phyloP scores from a whole-genome alignment of 2,888 invertebrate genomes.

The Hirtodrosophila histrioides region DNA sequence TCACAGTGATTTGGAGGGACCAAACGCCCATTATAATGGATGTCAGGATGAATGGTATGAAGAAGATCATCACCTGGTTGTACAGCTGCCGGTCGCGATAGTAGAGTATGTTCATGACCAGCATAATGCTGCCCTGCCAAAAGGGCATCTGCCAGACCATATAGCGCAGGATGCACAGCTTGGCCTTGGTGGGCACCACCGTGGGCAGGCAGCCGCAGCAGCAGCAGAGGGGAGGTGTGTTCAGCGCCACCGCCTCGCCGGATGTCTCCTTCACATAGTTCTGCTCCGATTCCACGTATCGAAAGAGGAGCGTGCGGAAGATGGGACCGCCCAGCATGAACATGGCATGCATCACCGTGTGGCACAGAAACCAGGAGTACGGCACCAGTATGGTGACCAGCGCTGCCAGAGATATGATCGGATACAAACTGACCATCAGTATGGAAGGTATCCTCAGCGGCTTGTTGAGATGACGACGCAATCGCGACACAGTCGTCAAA shows the following conservation, averaged over 20 bases:
- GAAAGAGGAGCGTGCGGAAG: conserved; percentile 82
- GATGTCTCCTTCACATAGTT: conserved; percentile 84
- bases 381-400: conserved; percentile 81
- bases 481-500: conserved; percentile 70
- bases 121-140: conserved; percentile 81
- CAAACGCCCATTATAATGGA: conserved; percentile 83
- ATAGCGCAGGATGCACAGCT: conserved; percentile 75
- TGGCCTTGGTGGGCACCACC: conserved; percentile 73
- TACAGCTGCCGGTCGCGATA: conserved; percentile 75
- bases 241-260: conserved; percentile 80
- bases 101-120: conserved; percentile 81
- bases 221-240: conserved; percentile 82
- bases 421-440: conserved; percentile 80
- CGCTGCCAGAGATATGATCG: conserved; percentile 80
- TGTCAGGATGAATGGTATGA: conserved; percentile 80
- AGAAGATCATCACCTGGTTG: conserved; percentile 74
- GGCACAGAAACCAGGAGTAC: conserved; percentile 80
- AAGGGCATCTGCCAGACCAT: conserved; percentile 83
- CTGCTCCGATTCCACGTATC: conserved; percentile 82
- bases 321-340: conserved; percentile 81
- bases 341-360: conserved; percentile 83
- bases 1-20: conserved; percentile 82
- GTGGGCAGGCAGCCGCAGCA: conserved; percentile 78
- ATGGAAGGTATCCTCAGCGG: conserved; percentile 66
- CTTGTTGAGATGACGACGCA: conserved; percentile 64